phyloP scores from a whole-genome alignment of 2,888 invertebrate species.

The Trissoscelio sp. region DNA sequence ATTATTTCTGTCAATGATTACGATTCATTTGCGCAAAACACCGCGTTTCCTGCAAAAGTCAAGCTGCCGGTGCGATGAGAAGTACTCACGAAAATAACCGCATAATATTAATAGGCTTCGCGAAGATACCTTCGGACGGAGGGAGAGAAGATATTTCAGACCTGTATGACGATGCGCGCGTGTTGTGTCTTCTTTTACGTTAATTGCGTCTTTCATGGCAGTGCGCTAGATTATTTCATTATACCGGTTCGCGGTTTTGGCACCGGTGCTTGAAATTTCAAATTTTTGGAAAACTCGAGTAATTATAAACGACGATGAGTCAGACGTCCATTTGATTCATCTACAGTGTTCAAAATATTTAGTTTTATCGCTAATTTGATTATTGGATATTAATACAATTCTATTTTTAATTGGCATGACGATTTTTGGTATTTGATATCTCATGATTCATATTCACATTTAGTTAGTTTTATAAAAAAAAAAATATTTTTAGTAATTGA shows the following conservation, averaged over 20 bases:
- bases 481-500: no score
- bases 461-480: no score
- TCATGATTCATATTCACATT: no score
- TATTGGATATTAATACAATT: no score
- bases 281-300: slow-evolving; percentile 14
- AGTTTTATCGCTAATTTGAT: no score
- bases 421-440: no score
- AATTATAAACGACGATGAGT: slow-evolving; percentile 32
- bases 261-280: not conserved
- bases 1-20: slow-evolving; percentile 53
- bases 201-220: slow-evolving; percentile 70
- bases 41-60: slow-evolving; percentile 58
- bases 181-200: slow-evolving; percentile 68
- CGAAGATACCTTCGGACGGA: slow-evolving; percentile 64
- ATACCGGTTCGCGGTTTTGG: slow-evolving; percentile 33
- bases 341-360: no score
- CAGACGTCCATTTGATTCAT: slow-evolving; percentile 1
- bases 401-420: no score
- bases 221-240: slow-evolving; percentile 55
- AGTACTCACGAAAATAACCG: slow-evolving; percentile 79
- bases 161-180: slow-evolving; percentile 68
- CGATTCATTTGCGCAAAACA: slow-evolving; percentile 49
- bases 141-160: slow-evolving; percentile 76
- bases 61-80: slow-evolving; percentile 73
- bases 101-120: slow-evolving; percentile 78